Evolutionary conservation across 2,797 vertebrate species (phyloP).

Genomic region (Gastrophryne carolinensis): DNA sequence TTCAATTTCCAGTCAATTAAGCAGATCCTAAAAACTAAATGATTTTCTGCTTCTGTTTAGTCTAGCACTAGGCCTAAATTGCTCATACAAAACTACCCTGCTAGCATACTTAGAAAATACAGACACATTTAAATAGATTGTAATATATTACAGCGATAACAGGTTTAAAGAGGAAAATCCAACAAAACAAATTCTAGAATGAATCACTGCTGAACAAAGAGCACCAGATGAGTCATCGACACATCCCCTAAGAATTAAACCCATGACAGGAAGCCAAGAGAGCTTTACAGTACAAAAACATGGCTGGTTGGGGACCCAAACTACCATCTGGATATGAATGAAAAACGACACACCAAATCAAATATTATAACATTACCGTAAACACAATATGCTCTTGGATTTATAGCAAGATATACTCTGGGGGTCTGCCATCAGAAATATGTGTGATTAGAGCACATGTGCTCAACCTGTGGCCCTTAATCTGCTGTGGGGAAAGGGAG

Average conservation of each 20-base stretch:
- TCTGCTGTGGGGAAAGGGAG: no score
- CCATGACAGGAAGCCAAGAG: slow-evolving; percentile 41
- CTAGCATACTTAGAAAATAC: no score
- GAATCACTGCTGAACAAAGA: slow-evolving; percentile 20
- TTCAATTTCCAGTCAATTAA: no score
- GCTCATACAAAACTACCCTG: no score
- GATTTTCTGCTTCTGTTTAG: no score
- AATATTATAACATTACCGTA: slow-evolving; percentile 37
- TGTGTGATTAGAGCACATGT: no score
- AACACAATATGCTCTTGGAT: slow-evolving; percentile 47
- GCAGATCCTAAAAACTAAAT: no score
- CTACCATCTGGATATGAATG: slow-evolving; percentile 38
- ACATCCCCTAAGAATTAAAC: slow-evolving; percentile 9
- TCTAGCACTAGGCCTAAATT: no score
- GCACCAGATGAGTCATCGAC: slow-evolving; percentile 10
- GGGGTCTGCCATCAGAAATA: not conserved
- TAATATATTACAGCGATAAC: no score
- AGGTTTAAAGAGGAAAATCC: not conserved
- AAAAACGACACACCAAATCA: slow-evolving; percentile 14
- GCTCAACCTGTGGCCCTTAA: no score
- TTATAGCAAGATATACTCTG: not conserved
- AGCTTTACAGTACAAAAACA: slow-evolving; percentile 33
- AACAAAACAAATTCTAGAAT: slow-evolving; percentile 1
- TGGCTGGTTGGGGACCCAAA: slow-evolving; percentile 28
- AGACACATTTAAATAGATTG: no score